Evolutionary conservation across 2,888 invertebrate species (phyloP).

Genomic region (Atrina japonica): DNA sequence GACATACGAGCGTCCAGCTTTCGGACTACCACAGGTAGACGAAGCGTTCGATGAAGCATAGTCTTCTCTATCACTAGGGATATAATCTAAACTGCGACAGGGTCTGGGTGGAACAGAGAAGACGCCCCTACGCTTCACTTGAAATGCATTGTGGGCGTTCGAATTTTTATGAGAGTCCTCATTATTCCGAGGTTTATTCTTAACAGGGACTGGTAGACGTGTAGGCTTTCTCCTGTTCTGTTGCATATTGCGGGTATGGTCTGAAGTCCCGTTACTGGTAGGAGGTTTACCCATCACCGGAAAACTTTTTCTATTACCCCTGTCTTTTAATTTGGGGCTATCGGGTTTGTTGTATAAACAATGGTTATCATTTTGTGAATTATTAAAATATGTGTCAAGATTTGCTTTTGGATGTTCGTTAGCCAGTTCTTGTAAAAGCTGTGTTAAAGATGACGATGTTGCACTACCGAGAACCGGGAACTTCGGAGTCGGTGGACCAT

Average conservation of each 20-base stretch:
- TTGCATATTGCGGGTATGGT: not conserved
- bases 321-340: not conserved
- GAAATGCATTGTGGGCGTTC: conserved; percentile 61
- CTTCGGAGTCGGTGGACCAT: conserved; percentile 71
- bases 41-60: conserved; percentile 63
- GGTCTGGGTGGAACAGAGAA: conserved; percentile 72
- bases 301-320: conserved; percentile 1
- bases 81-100: conserved; percentile 78
- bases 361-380: not conserved
- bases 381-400: conserved; percentile 12
- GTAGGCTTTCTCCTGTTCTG: conserved; percentile 11
- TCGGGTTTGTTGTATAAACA: not conserved
- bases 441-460: conserved; percentile 67
- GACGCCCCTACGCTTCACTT: conserved; percentile 73
- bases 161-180: not conserved
- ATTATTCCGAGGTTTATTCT: not conserved
- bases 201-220: conserved; percentile 23
- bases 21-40: conserved; percentile 72
- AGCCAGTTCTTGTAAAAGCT: conserved; percentile 69
- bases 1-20: conserved; percentile 65
- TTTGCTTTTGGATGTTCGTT: conserved; percentile 52
- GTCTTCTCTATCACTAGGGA: conserved; percentile 78
- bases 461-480: conserved; percentile 67
- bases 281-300: conserved; percentile 26
- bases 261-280: not conserved